phyloP scores from a whole-genome alignment of 2,888 invertebrate genomes.

The Bombylius discolor region DNA sequence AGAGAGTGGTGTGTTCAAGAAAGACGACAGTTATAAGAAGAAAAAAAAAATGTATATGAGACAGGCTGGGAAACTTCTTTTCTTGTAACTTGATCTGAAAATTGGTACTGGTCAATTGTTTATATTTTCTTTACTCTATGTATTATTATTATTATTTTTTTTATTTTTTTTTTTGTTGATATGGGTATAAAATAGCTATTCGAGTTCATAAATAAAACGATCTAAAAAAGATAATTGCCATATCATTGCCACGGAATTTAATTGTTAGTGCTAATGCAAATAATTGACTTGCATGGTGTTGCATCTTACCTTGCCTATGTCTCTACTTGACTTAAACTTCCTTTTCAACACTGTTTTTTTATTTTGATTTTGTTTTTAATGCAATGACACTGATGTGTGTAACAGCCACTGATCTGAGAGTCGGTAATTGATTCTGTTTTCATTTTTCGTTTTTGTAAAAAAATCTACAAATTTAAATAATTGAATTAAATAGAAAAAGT shows the following conservation, averaged over 20 bases:
- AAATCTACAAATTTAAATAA: no score
- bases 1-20: no score
- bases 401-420: background rate
- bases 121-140: background rate
- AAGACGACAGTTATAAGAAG: no score
- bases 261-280: slow-evolving; percentile 15
- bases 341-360: background rate
- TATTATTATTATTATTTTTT: background rate
- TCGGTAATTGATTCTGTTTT: background rate
- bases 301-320: slow-evolving; percentile 11
- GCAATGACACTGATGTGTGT: background rate
- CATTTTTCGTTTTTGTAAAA: no score
- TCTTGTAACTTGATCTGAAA: background rate
- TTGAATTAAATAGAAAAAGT: no score
- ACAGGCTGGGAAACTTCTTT: background rate
- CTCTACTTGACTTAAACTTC: background rate
- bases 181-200: background rate
- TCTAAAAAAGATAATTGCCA: slow-evolving; percentile 10
- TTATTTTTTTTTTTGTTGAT: background rate
- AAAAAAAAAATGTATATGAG: background rate
- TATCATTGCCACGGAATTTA: slow-evolving; percentile 8
- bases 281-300: slow-evolving; percentile 27
- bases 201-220: slow-evolving; percentile 7
- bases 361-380: no score
- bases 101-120: background rate